Conservation (phyloP, 2,797 vertebrate genomes). For the Melanotaenia pygmaea region DNA sequence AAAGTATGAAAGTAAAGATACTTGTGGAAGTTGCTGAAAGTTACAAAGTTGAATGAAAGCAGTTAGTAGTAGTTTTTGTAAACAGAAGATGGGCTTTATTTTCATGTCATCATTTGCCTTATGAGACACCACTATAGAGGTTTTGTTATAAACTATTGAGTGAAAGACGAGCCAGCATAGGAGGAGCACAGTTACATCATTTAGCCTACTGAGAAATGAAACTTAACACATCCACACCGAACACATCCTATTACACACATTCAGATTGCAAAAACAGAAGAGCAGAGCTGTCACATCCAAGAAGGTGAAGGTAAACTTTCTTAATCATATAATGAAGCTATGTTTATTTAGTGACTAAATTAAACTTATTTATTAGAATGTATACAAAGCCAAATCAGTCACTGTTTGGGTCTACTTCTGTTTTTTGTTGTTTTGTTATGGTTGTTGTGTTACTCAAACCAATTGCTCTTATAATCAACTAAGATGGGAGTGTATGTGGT, state of each 20-base stretch:
- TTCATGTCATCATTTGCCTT: too few species aligned
- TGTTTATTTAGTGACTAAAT: constrained; percentile 4
- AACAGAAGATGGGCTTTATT: too few species aligned
- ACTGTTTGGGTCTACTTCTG: not conserved
- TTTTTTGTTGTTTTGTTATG: not conserved
- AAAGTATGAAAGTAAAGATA: too few species aligned
- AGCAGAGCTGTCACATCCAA: not conserved
- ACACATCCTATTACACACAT: not conserved
- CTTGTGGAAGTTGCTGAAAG: too few species aligned
- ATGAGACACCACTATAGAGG: too few species aligned
- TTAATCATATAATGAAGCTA: not conserved
- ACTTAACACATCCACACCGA: constrained; percentile 6
- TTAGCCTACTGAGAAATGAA: constrained; percentile 43
- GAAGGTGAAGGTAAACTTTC: constrained; percentile 18
- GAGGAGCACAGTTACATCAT: constrained; percentile 11
- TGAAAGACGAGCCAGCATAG: not conserved
- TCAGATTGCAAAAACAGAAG: not conserved
- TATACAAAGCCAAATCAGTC: not conserved
- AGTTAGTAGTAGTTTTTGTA: too few species aligned
- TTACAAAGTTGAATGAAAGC: too few species aligned
- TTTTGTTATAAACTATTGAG: too few species aligned
- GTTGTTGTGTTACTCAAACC: not conserved
- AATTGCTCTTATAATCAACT: not conserved
- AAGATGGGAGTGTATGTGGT: not conserved
- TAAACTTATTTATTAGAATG: not conserved